Conservation (phyloP, 2,888 invertebrate genomes). For the Hirtodrosophila duncani region DNA sequence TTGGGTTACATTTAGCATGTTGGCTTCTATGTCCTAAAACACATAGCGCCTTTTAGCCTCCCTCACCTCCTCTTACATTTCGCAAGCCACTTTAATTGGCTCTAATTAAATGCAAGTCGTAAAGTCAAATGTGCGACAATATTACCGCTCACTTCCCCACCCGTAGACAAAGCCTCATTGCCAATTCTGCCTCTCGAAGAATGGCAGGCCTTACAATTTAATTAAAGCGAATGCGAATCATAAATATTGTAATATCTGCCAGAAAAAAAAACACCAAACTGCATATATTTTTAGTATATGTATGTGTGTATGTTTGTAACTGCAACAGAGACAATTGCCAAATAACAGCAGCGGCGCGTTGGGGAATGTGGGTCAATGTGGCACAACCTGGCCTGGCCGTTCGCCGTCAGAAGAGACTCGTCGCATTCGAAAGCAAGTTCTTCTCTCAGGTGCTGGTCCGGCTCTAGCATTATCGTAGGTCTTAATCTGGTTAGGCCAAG, state of each 20-base stretch:
- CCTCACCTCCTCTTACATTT: no score
- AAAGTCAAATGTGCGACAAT: constrained; percentile 56
- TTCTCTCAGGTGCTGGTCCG: constrained; percentile 3
- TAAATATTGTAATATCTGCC: constrained; percentile 59
- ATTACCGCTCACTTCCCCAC: not conserved
- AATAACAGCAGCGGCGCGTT: constrained; percentile 27
- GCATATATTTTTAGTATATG: not conserved
- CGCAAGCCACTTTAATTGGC: constrained; percentile 48
- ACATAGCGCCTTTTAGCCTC: no score
- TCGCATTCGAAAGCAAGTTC: no score
- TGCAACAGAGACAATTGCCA: constrained; percentile 55
- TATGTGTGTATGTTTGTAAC: no score
- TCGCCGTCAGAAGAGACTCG: no score
- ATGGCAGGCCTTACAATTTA: constrained; percentile 48
- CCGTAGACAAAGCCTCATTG: not conserved
- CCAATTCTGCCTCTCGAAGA: not conserved
- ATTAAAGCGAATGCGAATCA: constrained; percentile 68
- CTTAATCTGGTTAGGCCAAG: not conserved
- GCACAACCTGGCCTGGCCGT: constrained; percentile 9
- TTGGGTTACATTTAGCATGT: no score
- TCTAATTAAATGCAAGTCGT: constrained; percentile 71
- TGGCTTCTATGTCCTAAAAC: no score
- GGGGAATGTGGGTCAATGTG: constrained; percentile 27
- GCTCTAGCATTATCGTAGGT: constrained; percentile 3
- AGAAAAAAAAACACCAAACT: not conserved